These are phyloP conservation scores for Tachyglossus aculeatus DNA, from an alignment of 2,797 vertebrate genomes.

Conservation along the genomic window DNA sequence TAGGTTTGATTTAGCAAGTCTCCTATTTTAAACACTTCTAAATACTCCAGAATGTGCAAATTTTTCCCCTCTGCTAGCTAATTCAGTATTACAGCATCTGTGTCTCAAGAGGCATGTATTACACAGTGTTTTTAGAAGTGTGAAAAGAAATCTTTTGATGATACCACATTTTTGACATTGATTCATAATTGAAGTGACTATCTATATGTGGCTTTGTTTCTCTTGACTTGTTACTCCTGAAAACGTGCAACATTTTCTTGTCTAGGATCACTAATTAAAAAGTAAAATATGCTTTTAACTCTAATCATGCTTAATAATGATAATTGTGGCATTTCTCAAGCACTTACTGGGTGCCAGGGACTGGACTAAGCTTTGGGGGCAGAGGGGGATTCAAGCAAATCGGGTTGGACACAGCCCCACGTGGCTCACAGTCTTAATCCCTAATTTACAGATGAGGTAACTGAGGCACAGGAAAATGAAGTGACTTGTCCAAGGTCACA, in stretches of 20 bases:
- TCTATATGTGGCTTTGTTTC: background rate
- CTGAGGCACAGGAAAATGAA: too few relatives aligned
- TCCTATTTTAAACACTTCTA: too few relatives aligned
- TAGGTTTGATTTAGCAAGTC: background rate
- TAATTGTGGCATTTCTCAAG: too few relatives aligned
- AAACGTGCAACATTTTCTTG: background rate
- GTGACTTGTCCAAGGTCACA: too few relatives aligned
- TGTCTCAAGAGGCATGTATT: background rate
- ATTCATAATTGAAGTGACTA: background rate
- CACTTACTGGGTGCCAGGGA: too few relatives aligned
- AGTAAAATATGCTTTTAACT: background rate
- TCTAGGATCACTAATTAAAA: conserved; percentile 1
- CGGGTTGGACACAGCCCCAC: too few relatives aligned
- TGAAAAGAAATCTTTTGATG: background rate
- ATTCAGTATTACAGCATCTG: background rate
- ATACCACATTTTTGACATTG: conserved; percentile 1
- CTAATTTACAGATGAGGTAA: too few relatives aligned
- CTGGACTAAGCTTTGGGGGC: too few relatives aligned
- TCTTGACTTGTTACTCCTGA: background rate
- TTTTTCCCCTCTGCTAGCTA: background rate
- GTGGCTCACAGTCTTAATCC: too few relatives aligned
- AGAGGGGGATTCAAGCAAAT: too few relatives aligned
- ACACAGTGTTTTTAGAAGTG: conserved; percentile 5
- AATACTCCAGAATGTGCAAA: too few relatives aligned
- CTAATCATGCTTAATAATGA: background rate